A percentile compares a stretch with the other conserved stretches of the same genome.
phyloP scores from a whole-genome alignment of 2,888 invertebrate species.

The Heteropelma amictum region DNA sequence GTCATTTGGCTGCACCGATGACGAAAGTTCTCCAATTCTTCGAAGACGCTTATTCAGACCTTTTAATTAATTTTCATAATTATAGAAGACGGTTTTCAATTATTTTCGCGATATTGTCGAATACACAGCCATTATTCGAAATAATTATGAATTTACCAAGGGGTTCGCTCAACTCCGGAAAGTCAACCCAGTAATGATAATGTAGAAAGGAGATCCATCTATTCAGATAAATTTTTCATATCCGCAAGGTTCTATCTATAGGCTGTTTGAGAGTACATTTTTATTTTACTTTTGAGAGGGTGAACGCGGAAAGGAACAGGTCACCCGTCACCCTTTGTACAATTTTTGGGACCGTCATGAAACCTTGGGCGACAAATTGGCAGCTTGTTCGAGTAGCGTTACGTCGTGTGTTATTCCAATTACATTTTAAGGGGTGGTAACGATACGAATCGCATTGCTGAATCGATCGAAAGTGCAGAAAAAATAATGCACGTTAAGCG shows the following conservation, averaged over 20 bases:
- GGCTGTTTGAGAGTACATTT: background rate
- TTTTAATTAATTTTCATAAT: too few species aligned
- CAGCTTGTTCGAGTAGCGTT: too few species aligned
- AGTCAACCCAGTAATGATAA: constrained; percentile 20
- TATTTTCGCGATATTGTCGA: too few species aligned
- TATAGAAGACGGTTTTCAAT: too few species aligned
- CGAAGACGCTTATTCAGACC: too few species aligned
- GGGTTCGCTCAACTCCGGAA: constrained; percentile 10
- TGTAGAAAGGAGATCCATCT: constrained; percentile 8
- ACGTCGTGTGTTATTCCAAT: too few species aligned
- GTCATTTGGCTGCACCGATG: too few species aligned
- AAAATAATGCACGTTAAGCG: background rate
- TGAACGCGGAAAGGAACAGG: constrained; percentile 2
- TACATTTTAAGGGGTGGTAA: constrained; percentile 8
- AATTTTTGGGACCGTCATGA: constrained; percentile 1
- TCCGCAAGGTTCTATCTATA: background rate
- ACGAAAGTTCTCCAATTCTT: too few species aligned
- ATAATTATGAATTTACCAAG: too few species aligned
- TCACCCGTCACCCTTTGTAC: constrained; percentile 31
- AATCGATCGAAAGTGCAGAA: background rate
- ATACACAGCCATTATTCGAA: too few species aligned
- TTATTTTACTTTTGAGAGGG: background rate
- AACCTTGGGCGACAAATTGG: constrained; percentile 5
- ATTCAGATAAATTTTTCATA: constrained; percentile 39
- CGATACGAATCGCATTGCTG: background rate